Base-by-base conservation (phyloP, 2,888 invertebrate genomes). In the Vanessa cardui region DNA sequence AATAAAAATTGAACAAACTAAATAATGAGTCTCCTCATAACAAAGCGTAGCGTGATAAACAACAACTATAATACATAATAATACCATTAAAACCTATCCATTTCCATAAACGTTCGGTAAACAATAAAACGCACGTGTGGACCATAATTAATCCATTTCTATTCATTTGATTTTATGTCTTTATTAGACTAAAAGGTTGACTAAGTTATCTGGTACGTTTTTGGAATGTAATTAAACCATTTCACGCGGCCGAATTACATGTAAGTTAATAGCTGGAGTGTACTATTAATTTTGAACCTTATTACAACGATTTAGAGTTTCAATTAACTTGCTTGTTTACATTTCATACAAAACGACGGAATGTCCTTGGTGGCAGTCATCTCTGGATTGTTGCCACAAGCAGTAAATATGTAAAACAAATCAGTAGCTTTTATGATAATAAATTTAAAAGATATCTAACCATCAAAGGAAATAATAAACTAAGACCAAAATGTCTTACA, bases 121-220 rank as follows among this genome's bases (percentile, higher is more conserved):
- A 72, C 64, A 76, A 76, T 78, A 75, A 77, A 75, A 72, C 65
- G 67, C 75, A 74, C 73, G 73, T 68, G 75, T 66, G 73, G 70
- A 70, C 73, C 73, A 75, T 75, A 75, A 74, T 75, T 72, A 75
- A 73, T 74, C 73, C 71, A 76, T 73, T 78, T 73, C 68, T 73
- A 76, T 74, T 76, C 74, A 73, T 73, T 70, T 69, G 65, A 45
- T 72, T 65, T 68, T 33, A 65, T 60, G 68, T 65, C 68, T 65
- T 50, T 68, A 71, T 68, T 71, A 47, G 54, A 60, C 54, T 65
- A 65, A 65, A 65, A 65, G 65, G 65, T 60, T 54, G n/a, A 65
- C 60, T 65, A 60, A 65, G 45, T 60, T 65, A 65, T 60, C 33
- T 52, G 58, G 44, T 54, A 60, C 46, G 65, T 59, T 46, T 65